Conservation (phyloP, 92 coral and sea anemone genomes). For the Phenganax subtilis region DNA sequence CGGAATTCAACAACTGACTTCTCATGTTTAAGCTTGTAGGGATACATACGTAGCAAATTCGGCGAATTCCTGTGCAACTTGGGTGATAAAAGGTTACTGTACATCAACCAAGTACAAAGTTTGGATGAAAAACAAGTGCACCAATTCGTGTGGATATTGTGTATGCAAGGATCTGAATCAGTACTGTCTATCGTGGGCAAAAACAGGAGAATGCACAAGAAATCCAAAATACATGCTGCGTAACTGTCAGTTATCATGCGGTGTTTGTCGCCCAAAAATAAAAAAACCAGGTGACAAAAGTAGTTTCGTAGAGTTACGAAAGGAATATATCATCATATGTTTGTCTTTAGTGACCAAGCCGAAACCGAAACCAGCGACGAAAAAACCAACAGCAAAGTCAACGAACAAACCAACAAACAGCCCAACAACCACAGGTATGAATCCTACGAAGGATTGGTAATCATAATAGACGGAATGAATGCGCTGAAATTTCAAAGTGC, state of each 20-base stretch:
- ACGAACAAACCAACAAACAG: not conserved
- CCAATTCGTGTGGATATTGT: slow-evolving; percentile 25
- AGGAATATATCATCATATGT: not conserved
- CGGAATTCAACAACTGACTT: not conserved
- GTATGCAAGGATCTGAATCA: not conserved
- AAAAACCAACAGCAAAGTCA: not conserved
- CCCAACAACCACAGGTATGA: not conserved
- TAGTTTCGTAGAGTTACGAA: too few relatives aligned
- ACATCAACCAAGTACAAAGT: not conserved
- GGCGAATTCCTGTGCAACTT: not conserved
- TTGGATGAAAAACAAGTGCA: slow-evolving; percentile 29
- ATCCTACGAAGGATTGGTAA: too few relatives aligned
- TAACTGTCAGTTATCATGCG: slow-evolving; percentile 12
- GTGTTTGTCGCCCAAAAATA: not conserved
- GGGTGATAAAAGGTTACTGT: not conserved
- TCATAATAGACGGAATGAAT: too few relatives aligned
- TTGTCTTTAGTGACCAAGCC: slow-evolving; percentile 1
- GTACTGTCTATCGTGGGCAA: slow-evolving; percentile 1
- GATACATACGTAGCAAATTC: not conserved
- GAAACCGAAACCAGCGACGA: not conserved
- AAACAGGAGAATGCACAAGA: slow-evolving; percentile 12
- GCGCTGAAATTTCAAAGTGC: not conserved
- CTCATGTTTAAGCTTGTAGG: slow-evolving; percentile 9
- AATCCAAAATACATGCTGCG: slow-evolving; percentile 18
- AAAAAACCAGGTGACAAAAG: slow-evolving; percentile 11